Evolutionary conservation across 2,888 invertebrate genomes (phyloP).

Genomic region (Pantelozetes paolii): DNA sequence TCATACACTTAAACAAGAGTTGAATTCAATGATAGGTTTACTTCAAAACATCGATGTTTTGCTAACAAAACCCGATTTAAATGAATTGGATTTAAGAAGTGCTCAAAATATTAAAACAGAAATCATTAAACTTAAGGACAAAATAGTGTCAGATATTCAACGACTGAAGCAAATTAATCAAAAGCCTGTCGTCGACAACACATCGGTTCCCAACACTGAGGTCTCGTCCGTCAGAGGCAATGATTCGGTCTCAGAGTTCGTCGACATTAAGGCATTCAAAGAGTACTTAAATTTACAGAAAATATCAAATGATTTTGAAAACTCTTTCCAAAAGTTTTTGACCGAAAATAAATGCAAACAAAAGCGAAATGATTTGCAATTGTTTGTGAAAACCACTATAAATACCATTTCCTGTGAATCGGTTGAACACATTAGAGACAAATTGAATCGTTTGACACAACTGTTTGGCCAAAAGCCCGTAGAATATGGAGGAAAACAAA

Average conservation of each 20-base stretch:
- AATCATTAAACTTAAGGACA: neutral
- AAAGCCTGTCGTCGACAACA: conserved; percentile 24
- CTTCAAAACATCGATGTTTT: conserved; percentile 11
- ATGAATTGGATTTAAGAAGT: neutral
- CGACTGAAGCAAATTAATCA: neutral
- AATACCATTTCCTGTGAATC: conserved; percentile 77
- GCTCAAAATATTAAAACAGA: neutral
- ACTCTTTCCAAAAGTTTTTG: conserved; percentile 54
- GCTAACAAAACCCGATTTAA: conserved; percentile 10
- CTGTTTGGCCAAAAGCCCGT: conserved; percentile 68
- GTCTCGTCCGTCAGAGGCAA: no score
- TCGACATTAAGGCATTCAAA: conserved; percentile 58
- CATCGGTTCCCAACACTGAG: neutral
- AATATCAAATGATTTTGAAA: conserved; percentile 61
- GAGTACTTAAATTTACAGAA: conserved; percentile 60
- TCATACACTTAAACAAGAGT: conserved; percentile 20
- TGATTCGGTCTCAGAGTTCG: conserved; percentile 52
- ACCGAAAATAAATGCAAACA: conserved; percentile 55
- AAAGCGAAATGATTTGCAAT: conserved; percentile 69
- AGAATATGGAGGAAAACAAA: conserved; percentile 60
- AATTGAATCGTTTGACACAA: conserved; percentile 67
- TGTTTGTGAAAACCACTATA: conserved; percentile 78
- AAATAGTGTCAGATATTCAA: conserved; percentile 10
- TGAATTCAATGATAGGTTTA: conserved; percentile 21
- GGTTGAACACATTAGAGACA: conserved; percentile 67